These are phyloP conservation scores for Drosophila lutescens DNA, from an alignment of 2,888 invertebrate genomes.

Conservation along the genomic window DNA sequence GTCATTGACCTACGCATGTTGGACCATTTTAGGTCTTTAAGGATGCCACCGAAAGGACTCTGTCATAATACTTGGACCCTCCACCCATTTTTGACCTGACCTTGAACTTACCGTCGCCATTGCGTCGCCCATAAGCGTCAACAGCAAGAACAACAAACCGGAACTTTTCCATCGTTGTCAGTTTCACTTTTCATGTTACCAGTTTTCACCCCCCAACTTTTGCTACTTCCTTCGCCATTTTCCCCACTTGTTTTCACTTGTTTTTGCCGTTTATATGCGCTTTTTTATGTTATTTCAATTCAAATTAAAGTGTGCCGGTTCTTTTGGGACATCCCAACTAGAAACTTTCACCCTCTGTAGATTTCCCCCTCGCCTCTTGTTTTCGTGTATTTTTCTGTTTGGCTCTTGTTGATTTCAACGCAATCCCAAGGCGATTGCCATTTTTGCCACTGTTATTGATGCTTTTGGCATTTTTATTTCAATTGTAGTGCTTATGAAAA, in stretches of 20 bases:
- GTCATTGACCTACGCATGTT: conserved; percentile 8
- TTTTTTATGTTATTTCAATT: conserved; percentile 35
- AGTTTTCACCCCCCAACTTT: conserved; percentile 24
- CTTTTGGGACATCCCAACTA: conserved; percentile 23
- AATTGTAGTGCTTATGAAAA: neutral
- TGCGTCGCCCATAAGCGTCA: conserved; percentile 55
- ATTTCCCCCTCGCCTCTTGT: neutral
- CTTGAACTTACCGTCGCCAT: conserved; percentile 70
- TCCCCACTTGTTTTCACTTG: conserved; percentile 13
- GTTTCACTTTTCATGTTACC: conserved; percentile 62
- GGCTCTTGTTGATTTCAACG: conserved; percentile 10
- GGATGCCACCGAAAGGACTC: neutral
- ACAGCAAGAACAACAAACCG: conserved; percentile 23
- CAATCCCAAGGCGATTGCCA: conserved; percentile 1
- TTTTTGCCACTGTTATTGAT: conserved; percentile 8
- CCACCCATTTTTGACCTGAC: conserved; percentile 32
- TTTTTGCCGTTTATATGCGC: conserved; percentile 15
- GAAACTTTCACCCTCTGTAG: conserved; percentile 41
- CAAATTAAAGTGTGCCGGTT: conserved; percentile 52
- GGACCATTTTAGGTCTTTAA: conserved; percentile 7
- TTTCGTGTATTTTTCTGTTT: conserved; percentile 10
- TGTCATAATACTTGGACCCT: conserved; percentile 13
- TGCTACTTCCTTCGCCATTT: conserved; percentile 14
- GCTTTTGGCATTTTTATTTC: neutral
- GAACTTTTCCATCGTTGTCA: conserved; percentile 66